Conservation (phyloP, 2,113 vertebrate species). For the Myiozetetes cayanensis region DNA sequence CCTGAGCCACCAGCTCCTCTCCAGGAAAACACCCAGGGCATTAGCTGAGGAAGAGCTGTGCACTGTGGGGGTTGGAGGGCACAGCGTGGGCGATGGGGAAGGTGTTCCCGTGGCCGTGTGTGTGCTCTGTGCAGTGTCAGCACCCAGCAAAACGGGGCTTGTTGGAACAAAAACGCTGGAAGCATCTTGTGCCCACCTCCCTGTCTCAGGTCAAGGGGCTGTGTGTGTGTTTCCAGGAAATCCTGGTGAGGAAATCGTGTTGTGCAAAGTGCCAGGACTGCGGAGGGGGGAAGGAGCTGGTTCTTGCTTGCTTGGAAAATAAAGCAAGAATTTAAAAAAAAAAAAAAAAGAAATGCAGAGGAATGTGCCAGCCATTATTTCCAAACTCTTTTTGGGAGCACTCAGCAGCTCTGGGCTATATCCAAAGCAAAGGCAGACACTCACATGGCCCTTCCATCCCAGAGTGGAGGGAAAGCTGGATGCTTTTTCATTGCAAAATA, state of each 20-base stretch:
- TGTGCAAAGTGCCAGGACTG: not conserved
- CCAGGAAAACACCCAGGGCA: not conserved
- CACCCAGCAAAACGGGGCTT: not conserved
- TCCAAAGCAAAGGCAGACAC: not conserved
- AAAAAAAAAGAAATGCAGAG: not conserved
- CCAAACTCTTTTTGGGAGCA: not conserved
- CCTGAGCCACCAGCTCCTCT: not conserved
- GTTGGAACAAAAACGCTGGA: not conserved
- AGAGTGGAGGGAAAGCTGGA: not conserved
- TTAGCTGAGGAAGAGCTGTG: not conserved
- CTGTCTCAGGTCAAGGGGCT: not conserved
- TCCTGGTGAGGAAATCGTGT: not conserved
- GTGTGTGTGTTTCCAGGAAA: not conserved
- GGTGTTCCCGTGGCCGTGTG: not conserved
- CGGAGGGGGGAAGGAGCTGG: not conserved
- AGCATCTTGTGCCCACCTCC: not conserved
- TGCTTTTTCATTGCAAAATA: not conserved
- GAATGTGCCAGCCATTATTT: not conserved
- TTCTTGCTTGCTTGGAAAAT: not conserved
- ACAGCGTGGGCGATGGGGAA: accelerated
- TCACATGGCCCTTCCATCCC: not conserved
- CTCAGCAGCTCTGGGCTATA: not conserved
- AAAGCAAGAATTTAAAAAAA: not conserved
- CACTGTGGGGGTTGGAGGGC: accelerated
- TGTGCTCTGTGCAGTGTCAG: not conserved